A percentile compares a stretch with the other conserved stretches of the same genome.
phyloP scores from a whole-genome alignment of 2,113 vertebrate species.

The Tylochromis polylepis region DNA sequence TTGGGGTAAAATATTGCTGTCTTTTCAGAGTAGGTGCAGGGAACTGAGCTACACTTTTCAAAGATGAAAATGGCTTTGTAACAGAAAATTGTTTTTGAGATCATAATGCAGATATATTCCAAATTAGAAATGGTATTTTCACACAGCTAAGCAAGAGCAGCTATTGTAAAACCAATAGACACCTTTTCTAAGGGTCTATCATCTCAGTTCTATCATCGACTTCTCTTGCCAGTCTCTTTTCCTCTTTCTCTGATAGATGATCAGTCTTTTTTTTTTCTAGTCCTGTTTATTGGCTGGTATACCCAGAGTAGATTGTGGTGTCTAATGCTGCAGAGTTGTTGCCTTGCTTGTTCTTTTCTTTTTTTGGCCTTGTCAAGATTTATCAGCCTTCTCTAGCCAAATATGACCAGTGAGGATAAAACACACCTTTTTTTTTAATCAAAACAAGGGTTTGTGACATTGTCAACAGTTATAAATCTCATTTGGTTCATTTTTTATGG shows the following conservation, averaged over 20 bases:
- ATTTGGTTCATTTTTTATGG: not conserved
- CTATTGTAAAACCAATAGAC: not conserved
- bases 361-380: slow-evolving; percentile 56
- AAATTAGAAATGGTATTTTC: slow-evolving; percentile 46
- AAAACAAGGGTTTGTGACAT: not conserved
- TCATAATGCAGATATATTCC: slow-evolving; percentile 30
- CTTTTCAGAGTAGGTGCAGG: slow-evolving; percentile 29
- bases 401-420: not conserved
- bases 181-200: not conserved
- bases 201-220: not conserved
- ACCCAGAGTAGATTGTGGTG: slow-evolving; percentile 28
- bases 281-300: slow-evolving; percentile 30
- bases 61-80: slow-evolving; percentile 37
- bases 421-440: not conserved
- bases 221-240: not conserved
- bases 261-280: slow-evolving; percentile 53
- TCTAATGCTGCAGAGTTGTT: slow-evolving; percentile 32
- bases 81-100: slow-evolving; percentile 33
- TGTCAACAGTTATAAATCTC: not conserved
- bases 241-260: slow-evolving; percentile 38
- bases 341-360: slow-evolving; percentile 33
- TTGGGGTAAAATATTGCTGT: no score
- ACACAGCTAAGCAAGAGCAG: not conserved
- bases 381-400: slow-evolving; percentile 58
- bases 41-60: slow-evolving; percentile 53